phyloP scores from a whole-genome alignment of 2,113 vertebrate genomes.

The Eolophus roseicapilla region DNA sequence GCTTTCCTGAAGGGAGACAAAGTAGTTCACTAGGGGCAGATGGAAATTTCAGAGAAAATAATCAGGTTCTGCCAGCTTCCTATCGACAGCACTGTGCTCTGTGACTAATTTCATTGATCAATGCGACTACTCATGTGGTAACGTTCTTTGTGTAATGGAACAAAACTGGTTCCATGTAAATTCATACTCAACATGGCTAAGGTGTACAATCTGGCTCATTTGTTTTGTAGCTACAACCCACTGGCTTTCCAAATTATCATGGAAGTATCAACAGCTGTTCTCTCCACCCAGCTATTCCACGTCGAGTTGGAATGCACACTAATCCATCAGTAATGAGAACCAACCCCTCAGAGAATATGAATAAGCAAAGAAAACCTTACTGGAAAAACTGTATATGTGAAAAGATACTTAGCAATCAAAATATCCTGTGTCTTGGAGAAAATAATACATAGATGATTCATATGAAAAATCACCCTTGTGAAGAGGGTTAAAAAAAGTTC shows the following conservation, averaged over 20 bases:
- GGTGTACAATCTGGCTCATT: neutral
- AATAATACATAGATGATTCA: neutral
- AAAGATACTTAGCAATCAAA: neutral
- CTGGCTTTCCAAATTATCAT: constrained; percentile 12
- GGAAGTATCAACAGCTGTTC: constrained; percentile 35
- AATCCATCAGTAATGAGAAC: neutral
- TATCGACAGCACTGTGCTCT: neutral
- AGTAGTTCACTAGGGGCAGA: neutral
- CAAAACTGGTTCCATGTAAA: neutral
- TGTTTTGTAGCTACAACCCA: constrained; percentile 4
- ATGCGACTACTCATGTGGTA: neutral
- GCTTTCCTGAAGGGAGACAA: neutral
- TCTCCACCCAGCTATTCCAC: neutral
- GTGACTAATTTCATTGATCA: neutral
- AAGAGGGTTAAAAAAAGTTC: neutral
- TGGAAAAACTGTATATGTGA: neutral
- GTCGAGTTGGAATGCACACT: neutral
- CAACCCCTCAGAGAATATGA: neutral
- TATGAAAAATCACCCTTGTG: neutral
- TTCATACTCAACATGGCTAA: neutral
- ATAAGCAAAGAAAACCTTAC: neutral
- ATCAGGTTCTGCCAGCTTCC: neutral
- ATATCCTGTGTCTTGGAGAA: neutral
- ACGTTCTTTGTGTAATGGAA: neutral
- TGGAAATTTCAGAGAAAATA: neutral